phyloP scores from a whole-genome alignment of 2,113 vertebrate species.

The Lynx canadensis region DNA sequence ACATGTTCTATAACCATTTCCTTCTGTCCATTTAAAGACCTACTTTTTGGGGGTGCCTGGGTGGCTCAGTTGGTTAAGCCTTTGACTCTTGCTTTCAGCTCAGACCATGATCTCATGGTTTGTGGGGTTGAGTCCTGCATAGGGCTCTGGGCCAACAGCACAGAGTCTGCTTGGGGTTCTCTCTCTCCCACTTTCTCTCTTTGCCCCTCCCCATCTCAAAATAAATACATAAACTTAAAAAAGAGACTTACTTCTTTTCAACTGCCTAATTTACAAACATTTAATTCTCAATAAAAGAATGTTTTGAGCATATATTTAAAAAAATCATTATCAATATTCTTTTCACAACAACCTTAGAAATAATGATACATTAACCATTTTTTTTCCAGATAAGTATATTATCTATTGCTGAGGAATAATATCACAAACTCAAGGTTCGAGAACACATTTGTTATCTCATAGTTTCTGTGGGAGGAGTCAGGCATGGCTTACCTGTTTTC shows the following conservation, averaged over 20 bases:
- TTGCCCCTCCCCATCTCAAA: too few species aligned
- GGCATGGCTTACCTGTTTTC: neutral
- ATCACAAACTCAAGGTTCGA: neutral
- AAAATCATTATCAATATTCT: neutral
- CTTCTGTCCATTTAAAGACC: neutral
- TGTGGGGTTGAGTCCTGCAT: too few species aligned
- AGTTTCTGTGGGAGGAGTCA: neutral
- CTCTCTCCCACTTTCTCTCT: too few species aligned
- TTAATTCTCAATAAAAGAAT: neutral
- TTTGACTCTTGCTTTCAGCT: too few species aligned
- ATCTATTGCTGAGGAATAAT: neutral
- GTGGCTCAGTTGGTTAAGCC: too few species aligned
- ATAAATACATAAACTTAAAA: too few species aligned
- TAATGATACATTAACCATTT: neutral
- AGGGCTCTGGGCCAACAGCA: too few species aligned
- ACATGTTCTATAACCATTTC: neutral
- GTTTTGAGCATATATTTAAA: neutral
- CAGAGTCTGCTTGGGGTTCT: too few species aligned
- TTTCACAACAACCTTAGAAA: neutral
- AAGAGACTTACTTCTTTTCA: neutral
- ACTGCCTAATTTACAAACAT: neutral
- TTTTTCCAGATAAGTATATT: neutral
- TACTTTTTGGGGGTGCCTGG: neutral
- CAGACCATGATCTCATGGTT: too few species aligned
- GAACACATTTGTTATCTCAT: neutral